Evolutionary conservation across 2,113 vertebrate genomes (phyloP).

Genomic region (Eolophus roseicapilla): DNA sequence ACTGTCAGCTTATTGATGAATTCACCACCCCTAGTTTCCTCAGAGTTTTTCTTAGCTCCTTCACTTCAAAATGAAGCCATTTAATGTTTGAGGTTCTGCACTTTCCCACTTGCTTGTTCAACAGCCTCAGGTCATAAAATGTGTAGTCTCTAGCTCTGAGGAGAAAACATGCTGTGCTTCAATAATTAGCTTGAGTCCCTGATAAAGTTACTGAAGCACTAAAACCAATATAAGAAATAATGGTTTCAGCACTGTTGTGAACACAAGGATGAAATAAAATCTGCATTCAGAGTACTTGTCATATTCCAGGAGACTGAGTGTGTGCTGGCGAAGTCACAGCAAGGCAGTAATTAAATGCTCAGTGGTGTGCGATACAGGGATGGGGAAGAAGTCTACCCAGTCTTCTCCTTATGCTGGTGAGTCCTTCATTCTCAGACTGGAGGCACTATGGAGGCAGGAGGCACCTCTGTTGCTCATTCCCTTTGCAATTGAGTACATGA

Average conservation of each 20-base stretch:
- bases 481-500: neutral
- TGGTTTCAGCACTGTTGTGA: neutral
- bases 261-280: neutral
- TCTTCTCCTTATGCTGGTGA: neutral
- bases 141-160: neutral
- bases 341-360: neutral
- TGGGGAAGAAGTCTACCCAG: fast-evolving
- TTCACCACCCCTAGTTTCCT: neutral
- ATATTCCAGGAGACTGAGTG: neutral
- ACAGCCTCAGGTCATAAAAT: neutral
- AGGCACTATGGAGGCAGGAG: neutral
- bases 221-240: neutral
- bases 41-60: neutral
- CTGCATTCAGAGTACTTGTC: neutral
- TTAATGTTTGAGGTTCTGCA: neutral
- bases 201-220: neutral
- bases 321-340: neutral
- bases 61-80: neutral
- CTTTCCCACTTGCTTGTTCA: neutral
- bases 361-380: neutral
- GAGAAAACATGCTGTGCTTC: neutral
- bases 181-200: neutral
- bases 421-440: neutral
- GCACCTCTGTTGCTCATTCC: neutral
- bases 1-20: neutral